phyloP scores from a whole-genome alignment of 2,888 invertebrate genomes.

The Apoda limacodes region DNA sequence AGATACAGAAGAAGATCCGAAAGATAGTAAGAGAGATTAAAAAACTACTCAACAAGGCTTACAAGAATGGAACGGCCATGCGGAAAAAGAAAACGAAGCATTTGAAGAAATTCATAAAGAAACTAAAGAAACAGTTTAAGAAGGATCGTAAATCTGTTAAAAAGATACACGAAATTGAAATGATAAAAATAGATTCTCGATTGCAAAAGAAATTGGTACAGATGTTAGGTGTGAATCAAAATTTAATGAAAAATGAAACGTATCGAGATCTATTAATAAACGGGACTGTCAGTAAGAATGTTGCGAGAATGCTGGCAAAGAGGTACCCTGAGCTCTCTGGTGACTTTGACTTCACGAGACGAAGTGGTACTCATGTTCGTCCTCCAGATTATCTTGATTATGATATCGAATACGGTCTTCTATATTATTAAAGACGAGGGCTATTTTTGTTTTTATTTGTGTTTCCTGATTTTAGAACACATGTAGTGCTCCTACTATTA shows the following conservation, averaged over 20 bases:
- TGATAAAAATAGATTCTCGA: constrained; percentile 34
- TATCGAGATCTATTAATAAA: constrained; percentile 41
- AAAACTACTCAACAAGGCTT: constrained; percentile 35
- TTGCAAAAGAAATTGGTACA: constrained; percentile 30
- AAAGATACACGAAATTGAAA: constrained; percentile 35
- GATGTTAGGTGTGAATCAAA: constrained; percentile 31
- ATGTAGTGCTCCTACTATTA: too few relatives aligned
- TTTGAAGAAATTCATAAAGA: constrained; percentile 42
- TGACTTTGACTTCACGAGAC: constrained; percentile 22
- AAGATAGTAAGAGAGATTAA: constrained; percentile 39
- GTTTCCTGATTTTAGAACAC: too few relatives aligned
- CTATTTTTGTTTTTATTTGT: too few relatives aligned
- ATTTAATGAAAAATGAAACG: constrained; percentile 36
- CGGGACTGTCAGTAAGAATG: constrained; percentile 31
- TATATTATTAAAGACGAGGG: constrained; percentile 48
- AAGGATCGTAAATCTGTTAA: constrained; percentile 40
- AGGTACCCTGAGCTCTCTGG: constrained; percentile 37
- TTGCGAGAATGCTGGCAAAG: constrained; percentile 30
- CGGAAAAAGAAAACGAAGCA: constrained; percentile 43
- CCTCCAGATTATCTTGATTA: constrained; percentile 31
- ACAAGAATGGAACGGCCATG: constrained; percentile 35
- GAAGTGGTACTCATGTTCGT: constrained; percentile 11
- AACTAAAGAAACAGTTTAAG: constrained; percentile 40
- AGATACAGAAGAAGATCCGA: constrained; percentile 36
- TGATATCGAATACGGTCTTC: constrained; percentile 45